A percentile compares a stretch with the other conserved stretches of the same genome.
These are phyloP conservation scores for Eudemis profundana DNA, from an alignment of 2,888 invertebrate genomes.

Conservation along the genomic window DNA sequence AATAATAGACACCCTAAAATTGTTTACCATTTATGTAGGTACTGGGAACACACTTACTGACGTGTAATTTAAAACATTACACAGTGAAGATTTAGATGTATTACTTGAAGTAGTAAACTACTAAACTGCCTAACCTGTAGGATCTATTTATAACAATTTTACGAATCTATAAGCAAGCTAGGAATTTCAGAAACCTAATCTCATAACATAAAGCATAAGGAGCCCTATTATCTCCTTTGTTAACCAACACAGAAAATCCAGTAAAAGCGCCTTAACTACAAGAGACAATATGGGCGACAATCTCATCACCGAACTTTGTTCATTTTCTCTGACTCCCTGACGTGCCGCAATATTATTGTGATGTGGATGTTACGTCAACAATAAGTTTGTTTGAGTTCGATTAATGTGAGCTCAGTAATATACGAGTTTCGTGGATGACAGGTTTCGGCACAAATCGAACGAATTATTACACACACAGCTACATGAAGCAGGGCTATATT, in stretches of 20 bases:
- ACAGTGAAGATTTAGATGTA: neutral
- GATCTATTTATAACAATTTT: neutral
- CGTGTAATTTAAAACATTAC: too few species aligned
- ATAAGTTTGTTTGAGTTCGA: slow-evolving; percentile 40
- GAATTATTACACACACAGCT: too few species aligned
- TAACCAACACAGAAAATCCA: slow-evolving; percentile 27
- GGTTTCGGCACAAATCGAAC: neutral
- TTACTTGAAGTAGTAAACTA: neutral
- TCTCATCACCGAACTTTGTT: slow-evolving; percentile 43
- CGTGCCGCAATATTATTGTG: slow-evolving; percentile 41
- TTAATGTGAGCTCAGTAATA: slow-evolving; percentile 30
- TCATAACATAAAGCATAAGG: slow-evolving; percentile 42
- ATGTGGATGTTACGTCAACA: slow-evolving; percentile 36
- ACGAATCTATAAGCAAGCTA: neutral
- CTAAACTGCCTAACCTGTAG: neutral
- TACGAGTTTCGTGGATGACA: neutral
- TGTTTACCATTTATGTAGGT: too few species aligned
- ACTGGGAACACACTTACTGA: too few species aligned
- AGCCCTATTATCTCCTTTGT: slow-evolving; percentile 30
- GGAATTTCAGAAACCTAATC: slow-evolving; percentile 33
- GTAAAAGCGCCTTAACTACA: slow-evolving; percentile 32
- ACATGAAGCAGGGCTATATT: too few species aligned
- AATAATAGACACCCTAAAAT: too few species aligned
- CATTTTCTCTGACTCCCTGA: slow-evolving; percentile 38
- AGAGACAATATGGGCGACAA: slow-evolving; percentile 43